A percentile compares a stretch with the other conserved stretches of the same genome.
These are phyloP conservation scores for Sapajus apella DNA, from an alignment of 2,113 vertebrate species.

Conservation along the genomic window DNA sequence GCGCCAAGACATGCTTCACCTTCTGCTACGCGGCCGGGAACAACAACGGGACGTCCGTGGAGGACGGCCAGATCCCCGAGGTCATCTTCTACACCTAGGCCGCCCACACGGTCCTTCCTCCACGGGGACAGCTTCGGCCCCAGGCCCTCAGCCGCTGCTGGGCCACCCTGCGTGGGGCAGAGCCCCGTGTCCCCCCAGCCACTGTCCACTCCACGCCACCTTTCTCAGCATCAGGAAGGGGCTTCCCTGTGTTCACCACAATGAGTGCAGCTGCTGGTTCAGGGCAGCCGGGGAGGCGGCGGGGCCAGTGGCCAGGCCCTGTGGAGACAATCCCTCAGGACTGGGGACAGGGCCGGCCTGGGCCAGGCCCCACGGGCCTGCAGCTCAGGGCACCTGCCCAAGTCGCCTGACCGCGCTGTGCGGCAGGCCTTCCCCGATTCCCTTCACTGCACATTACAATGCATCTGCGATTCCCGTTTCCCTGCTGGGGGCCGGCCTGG, in stretches of 20 bases:
- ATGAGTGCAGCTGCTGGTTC: not conserved
- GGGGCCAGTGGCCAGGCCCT: not conserved
- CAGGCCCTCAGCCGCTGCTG: not conserved
- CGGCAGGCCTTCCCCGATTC: fast-evolving
- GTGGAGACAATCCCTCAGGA: not conserved
- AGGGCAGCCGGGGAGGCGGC: no score
- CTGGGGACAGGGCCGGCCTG: not conserved
- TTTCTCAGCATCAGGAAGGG: not conserved
- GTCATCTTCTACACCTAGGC: slow-evolving; percentile 99
- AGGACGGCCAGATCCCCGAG: slow-evolving; percentile 98
- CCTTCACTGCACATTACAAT: slow-evolving; percentile 29
- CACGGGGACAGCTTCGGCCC: not conserved
- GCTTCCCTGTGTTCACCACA: not conserved
- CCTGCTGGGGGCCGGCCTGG: not conserved
- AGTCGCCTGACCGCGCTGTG: fast-evolving
- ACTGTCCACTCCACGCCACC: not conserved
- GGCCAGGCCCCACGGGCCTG: not conserved
- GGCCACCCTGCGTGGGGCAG: not conserved
- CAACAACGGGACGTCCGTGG: slow-evolving; percentile 98
- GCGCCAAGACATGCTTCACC: slow-evolving; percentile 97
- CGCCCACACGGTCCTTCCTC: not conserved
- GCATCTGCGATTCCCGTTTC: not conserved
- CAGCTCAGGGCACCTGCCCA: not conserved
- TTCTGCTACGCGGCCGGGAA: slow-evolving; percentile 98
- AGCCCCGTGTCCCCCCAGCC: not conserved